Percentiles rank a stretch among this genome's conserved stretches.
These are phyloP conservation scores for Margarornis squamiger DNA, from an alignment of 2,797 vertebrate species.

Conservation along the genomic window DNA sequence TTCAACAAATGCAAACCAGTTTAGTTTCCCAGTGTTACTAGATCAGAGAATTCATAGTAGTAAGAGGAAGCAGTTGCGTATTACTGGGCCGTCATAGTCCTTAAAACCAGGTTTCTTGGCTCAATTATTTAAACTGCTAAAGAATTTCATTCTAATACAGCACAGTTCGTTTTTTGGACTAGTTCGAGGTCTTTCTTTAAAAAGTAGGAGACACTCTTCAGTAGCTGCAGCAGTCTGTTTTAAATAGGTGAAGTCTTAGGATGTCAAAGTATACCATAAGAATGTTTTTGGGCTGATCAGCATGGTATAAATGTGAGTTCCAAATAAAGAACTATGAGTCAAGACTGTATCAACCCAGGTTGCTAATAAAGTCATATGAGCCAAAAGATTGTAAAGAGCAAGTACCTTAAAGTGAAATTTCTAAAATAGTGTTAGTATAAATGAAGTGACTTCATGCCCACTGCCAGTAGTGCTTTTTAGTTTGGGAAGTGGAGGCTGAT, in stretches of 20 bases:
- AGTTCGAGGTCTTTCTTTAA: neutral
- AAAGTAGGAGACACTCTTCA: neutral
- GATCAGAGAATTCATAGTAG: neutral
- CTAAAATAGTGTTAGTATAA: neutral
- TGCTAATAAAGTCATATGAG: neutral
- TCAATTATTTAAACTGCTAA: neutral
- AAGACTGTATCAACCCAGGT: neutral
- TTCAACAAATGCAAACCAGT: neutral
- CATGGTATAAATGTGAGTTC: neutral
- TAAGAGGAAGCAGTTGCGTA: neutral
- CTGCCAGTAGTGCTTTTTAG: neutral
- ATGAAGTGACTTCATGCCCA: neutral
- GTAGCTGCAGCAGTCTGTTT: neutral
- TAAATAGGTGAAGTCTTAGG: neutral
- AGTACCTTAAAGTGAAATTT: neutral
- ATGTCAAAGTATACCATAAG: neutral
- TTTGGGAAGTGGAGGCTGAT: neutral
- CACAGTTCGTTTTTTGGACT: neutral
- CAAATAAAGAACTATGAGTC: neutral
- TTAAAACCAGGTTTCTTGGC: neutral
- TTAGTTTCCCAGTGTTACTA: neutral
- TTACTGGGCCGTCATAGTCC: neutral
- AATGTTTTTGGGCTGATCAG: neutral
- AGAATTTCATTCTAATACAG: neutral
- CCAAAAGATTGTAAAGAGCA: neutral